Base-by-base conservation (phyloP, 2,797 vertebrate species). In the Macroramphosus scolopax region DNA sequence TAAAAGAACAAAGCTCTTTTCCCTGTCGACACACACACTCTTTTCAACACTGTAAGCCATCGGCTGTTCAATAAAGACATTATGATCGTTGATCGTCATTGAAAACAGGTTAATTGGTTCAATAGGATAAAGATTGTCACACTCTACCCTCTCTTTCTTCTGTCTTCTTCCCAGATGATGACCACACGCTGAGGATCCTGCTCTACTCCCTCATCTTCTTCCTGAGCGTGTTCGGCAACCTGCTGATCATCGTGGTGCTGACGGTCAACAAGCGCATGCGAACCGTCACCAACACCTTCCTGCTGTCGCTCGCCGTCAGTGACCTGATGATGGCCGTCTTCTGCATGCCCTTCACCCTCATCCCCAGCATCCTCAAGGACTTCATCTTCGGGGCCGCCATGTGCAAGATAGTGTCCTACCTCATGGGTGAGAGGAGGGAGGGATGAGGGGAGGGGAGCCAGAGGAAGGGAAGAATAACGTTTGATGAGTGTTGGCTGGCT, bases 331-430 rank as follows among this genome's bases (percentile, higher is more conserved):
- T 98, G 89, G 93, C 93, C 0, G 36, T 96, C 53, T 92, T 95
- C 81, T 98, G 95, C 78, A 95, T 98, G 93, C 96, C 96, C 50
- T 98, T 98, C 88, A 96, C 91, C 2, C 90, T 98, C 34, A 83
- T 97, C 77, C 95, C 95, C 57, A 94, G 91, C 82, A 89, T 97
- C 61, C 88, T 96, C 83, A 83, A 90, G 62, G 91, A 93, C 71
- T 97, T 95, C 86, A 59, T 96, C 84, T 97, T 97, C 3, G 95
- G 95, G 5, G 89, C 86, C 0, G 83, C 86, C 15, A 85, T 96
- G 90, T 97, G 95, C 91, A 95, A 93, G 79, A 85, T 82, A 0
- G 82, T 93, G 7, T 78, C 92, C 31, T 97, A 97, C 81, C 91
- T 96, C 34, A 97, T 97, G 95, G 94, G 95, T 97, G 77, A 83